Percentiles rank a stretch among this genome's conserved stretches.
Conservation (phyloP, 2,113 vertebrate genomes). For the Tringa solitaria region DNA sequence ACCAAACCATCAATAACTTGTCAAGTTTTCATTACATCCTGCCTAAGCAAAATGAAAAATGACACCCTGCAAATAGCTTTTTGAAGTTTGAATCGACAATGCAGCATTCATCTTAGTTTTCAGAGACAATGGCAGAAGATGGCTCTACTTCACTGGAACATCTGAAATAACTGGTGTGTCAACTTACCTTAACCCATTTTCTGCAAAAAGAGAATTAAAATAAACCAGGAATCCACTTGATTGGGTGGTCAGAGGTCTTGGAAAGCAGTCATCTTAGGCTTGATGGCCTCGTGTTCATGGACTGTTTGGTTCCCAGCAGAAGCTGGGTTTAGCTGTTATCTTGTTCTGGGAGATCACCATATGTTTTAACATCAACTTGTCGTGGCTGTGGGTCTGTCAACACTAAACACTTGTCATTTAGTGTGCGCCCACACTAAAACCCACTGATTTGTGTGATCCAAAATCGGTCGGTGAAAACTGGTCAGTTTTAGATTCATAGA, state of each 20-base stretch:
- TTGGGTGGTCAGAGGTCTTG: not conserved
- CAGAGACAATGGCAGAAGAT: not conserved
- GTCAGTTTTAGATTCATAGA: not conserved
- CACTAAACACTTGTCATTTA: not conserved
- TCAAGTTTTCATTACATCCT: constrained; percentile 23
- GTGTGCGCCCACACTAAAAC: not conserved
- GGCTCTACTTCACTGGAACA: constrained; percentile 21
- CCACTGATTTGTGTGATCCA: not conserved
- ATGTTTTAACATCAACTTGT: not conserved
- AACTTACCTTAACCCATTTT: not conserved
- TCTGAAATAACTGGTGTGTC: not conserved
- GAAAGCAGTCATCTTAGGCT: not conserved
- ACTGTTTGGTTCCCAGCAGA: not conserved
- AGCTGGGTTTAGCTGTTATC: not conserved
- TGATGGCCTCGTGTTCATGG: not conserved
- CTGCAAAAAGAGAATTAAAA: not conserved
- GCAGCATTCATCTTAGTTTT: constrained; percentile 36
- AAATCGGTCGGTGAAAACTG: not conserved
- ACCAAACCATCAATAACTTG: constrained; percentile 22
- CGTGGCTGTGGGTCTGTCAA: not conserved
- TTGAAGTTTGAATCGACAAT: constrained; percentile 1
- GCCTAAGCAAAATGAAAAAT: constrained; percentile 44
- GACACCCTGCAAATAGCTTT: constrained; percentile 47
- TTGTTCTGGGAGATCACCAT: not conserved
- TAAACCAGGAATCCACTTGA: not conserved